phyloP scores from a whole-genome alignment of 1,140 invertebrate genomes.

The Battus philenor region DNA sequence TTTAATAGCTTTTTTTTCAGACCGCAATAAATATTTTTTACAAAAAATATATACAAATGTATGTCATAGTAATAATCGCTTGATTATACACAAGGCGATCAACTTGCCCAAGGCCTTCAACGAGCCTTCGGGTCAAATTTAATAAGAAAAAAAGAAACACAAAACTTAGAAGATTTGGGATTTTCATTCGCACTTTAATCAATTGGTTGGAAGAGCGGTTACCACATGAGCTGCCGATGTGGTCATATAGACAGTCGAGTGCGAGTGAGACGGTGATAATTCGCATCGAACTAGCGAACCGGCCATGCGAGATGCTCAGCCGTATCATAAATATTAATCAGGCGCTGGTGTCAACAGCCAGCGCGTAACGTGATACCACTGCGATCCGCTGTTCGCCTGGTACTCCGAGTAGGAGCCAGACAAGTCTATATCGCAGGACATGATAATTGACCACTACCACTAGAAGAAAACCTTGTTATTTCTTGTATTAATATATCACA shows the following conservation, averaged over 20 bases:
- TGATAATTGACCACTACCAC: constrained; percentile 19
- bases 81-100: neutral
- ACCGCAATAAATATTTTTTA: constrained; percentile 7
- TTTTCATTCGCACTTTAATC: constrained; percentile 66
- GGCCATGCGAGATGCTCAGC: constrained; percentile 73
- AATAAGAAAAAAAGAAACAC: constrained; percentile 43
- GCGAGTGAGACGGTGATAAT: constrained; percentile 54
- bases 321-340: constrained; percentile 76
- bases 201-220: constrained; percentile 50
- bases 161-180: constrained; percentile 66
- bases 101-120: constrained; percentile 13
- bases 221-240: constrained; percentile 44
- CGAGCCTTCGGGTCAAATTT: constrained; percentile 31
- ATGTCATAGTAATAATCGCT: too few relatives aligned
- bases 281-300: constrained; percentile 66
- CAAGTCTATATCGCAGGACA: constrained; percentile 31
- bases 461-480: constrained; percentile 1
- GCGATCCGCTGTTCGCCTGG: constrained; percentile 66
- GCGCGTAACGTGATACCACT: constrained; percentile 72
- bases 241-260: constrained; percentile 25
- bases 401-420: constrained; percentile 51
- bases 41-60: too few relatives aligned
- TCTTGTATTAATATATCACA: neutral
- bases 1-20: constrained; percentile 19
- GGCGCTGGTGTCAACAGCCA: constrained; percentile 75